Evolutionary conservation across 37 sponge, comb jelly and placozoan species (phyloP).

Genomic region (Crambe crambe): DNA sequence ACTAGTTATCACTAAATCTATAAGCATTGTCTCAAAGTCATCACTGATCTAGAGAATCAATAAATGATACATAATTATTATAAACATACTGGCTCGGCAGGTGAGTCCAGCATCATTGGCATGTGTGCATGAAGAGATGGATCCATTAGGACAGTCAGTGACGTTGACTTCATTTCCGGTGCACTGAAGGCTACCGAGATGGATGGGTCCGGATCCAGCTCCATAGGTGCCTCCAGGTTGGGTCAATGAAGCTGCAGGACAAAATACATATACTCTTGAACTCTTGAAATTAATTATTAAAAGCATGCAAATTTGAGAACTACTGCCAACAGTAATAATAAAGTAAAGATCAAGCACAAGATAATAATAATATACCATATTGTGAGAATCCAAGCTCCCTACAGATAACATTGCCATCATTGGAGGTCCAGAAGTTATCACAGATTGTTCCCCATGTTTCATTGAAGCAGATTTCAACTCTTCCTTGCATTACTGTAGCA

Average conservation of each 20-base stretch:
- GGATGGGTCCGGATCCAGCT: constrained; percentile 10
- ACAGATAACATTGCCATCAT: constrained; percentile 41
- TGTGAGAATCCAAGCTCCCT: constrained; percentile 27
- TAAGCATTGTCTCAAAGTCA: too few species aligned
- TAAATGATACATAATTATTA: too few species aligned
- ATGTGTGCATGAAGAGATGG: background rate
- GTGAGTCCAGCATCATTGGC: constrained; percentile 23
- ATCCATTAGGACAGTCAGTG: background rate
- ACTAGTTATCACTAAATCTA: background rate
- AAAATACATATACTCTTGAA: background rate
- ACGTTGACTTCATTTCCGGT: constrained; percentile 15
- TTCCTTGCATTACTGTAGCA: constrained; percentile 5
- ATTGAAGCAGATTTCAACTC: constrained; percentile 38
- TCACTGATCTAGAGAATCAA: too few species aligned
- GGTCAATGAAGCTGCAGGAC: background rate
- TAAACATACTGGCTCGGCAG: constrained; percentile 4
- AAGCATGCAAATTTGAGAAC: too few species aligned
- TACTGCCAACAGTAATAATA: too few species aligned
- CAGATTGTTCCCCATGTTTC: constrained; percentile 50
- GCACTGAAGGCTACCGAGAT: constrained; percentile 12
- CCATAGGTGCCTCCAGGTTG: background rate
- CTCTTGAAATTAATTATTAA: background rate
- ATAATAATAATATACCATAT: background rate
- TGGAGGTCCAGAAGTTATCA: constrained; percentile 24
- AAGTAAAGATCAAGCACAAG: too few species aligned